Conservation (phyloP, 2,888 invertebrate genomes). For the Pyrrhia umbra region DNA sequence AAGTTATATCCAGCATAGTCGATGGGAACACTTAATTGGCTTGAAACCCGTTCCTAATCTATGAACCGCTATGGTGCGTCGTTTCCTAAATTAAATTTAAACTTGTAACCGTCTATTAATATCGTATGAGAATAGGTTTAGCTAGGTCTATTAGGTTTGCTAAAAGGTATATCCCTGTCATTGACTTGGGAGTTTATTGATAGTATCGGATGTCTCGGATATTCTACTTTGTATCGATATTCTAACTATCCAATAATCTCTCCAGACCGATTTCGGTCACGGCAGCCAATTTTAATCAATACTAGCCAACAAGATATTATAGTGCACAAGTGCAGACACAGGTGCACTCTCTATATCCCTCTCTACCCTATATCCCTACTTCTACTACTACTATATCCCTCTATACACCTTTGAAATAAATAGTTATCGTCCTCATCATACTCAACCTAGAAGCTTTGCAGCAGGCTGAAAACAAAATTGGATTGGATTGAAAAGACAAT, state of each 20-base stretch:
- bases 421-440: too few species aligned
- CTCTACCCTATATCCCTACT: too few species aligned
- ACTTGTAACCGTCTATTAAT: constrained; percentile 45
- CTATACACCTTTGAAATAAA: too few species aligned
- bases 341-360: too few species aligned
- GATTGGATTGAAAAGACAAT: too few species aligned
- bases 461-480: too few species aligned
- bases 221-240: neutral
- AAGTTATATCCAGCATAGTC: constrained; percentile 27
- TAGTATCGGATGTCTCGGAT: neutral
- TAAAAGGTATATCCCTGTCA: constrained; percentile 4
- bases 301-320: too few species aligned
- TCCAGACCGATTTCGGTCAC: too few species aligned
- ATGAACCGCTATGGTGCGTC: constrained; percentile 24
- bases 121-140: constrained; percentile 21
- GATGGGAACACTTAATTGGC: constrained; percentile 33
- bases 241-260: neutral
- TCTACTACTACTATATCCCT: too few species aligned
- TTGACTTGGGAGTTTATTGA: neutral
- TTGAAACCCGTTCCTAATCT: constrained; percentile 46
- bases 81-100: constrained; percentile 54
- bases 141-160: constrained; percentile 4
- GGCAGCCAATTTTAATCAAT: too few species aligned
- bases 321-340: too few species aligned
- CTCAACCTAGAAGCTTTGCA: too few species aligned